A percentile compares a stretch with the other conserved stretches of the same genome.
These are phyloP conservation scores for Phalacrocorax brasilianus DNA, from an alignment of 2,113 vertebrate species.

Conservation along the genomic window DNA sequence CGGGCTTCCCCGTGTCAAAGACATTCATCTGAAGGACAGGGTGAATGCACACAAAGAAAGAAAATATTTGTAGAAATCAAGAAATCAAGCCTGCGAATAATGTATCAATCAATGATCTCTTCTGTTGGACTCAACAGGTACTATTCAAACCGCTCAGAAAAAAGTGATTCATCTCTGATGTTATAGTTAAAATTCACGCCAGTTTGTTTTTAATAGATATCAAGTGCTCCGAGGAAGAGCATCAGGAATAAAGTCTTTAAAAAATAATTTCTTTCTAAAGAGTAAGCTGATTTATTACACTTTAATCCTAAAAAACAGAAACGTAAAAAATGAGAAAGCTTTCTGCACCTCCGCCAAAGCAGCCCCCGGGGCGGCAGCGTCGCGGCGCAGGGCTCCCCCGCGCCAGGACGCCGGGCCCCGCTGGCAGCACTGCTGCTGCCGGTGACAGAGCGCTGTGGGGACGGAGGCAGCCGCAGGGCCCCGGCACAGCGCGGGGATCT, in stretches of 20 bases:
- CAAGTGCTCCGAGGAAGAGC: not conserved
- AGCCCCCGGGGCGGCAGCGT: not conserved
- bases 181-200: not conserved
- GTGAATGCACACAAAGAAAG: not conserved
- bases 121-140: not conserved
- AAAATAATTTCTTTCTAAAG: not conserved
- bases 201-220: not conserved
- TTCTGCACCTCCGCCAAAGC: not conserved
- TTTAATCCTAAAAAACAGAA: not conserved
- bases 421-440: not conserved
- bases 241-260: not conserved
- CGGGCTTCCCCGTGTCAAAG: rapidly evolving
- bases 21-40: not conserved
- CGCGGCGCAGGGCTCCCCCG: not conserved
- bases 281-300: not conserved
- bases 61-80: not conserved
- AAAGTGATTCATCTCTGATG: not conserved
- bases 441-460: not conserved
- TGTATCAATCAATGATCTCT: not conserved
- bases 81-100: not conserved
- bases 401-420: not conserved
- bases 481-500: rapidly evolving
- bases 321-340: not conserved
- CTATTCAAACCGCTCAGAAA: not conserved
- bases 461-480: not conserved